Evolutionary conservation across 2,888 invertebrate species (phyloP), one percentile per base, ranked within the genome.

Genomic region (Eupelmus urozonus): DNA sequence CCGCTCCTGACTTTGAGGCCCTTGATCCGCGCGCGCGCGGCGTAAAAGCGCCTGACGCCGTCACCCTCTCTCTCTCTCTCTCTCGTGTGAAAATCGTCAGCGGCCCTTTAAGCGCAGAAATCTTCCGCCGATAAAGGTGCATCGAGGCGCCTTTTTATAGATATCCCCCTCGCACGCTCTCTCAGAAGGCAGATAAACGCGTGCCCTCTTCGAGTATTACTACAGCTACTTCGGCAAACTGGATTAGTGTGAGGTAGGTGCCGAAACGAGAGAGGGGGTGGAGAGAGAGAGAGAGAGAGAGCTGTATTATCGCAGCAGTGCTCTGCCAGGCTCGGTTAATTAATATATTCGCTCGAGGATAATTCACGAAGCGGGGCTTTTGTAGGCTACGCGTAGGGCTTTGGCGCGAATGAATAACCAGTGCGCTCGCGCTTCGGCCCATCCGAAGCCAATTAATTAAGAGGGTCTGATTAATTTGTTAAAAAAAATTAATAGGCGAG

Each of bases 311-410:
- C 23, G 40, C 59, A 25, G 51, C 40, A 4, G 9, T 40, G 40
- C 55, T n/a, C 9, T 25, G 20, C 25, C 7, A 18, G 49, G 65
- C 29, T 29, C 40, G 40, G 23, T 51, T 60, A 71, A 71, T 71
- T 71, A 71, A 71, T 71, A 71, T 60, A 71, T 60, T 71, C 60
- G 70, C 51, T 34, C n/a, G 23, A 49, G 60, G 29, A 59, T 49
- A 27, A 59, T 71, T 71, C 70, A 71, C 60, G 60, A 18, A 2
- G 20, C 40, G 49, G 29, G 49, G 45, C 49, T 49, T 71, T 29
- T 29, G 25, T 60, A 13, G 42, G n/a, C 63, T 34, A 13, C 63
- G 5, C n/a, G 4, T 20, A 42, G 23, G 16, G 45, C 51, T 9
- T 49, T 9, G 1, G 27, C 51, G 18, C 20, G 49, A 49, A 49